phyloP scores from a whole-genome alignment of 2,113 vertebrate genomes.

The Apodemus sylvaticus region DNA sequence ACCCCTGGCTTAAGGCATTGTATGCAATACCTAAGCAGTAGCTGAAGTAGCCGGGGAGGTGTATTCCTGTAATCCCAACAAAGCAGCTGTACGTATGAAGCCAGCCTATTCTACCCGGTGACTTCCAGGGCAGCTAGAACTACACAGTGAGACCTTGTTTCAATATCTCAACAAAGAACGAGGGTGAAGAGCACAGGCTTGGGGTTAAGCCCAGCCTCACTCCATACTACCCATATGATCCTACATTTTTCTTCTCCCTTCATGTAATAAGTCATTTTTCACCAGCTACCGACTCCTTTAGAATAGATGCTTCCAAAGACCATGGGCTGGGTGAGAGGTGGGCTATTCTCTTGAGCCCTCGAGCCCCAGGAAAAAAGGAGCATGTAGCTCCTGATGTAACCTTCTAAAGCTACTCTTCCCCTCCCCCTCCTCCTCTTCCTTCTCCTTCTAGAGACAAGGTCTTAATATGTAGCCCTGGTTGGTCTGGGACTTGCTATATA shows the following conservation, averaged over 20 bases:
- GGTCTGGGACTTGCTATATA: background rate
- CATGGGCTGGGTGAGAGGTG: fast-evolving
- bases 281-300: background rate
- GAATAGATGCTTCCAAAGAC: background rate
- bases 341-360: background rate
- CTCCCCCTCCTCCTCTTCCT: background rate
- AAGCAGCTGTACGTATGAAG: background rate
- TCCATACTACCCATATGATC: background rate
- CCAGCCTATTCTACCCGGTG: background rate
- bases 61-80: background rate
- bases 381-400: background rate
- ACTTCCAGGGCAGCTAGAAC: background rate
- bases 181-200: background rate
- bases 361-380: background rate
- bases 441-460: background rate
- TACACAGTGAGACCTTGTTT: background rate
- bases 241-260: background rate
- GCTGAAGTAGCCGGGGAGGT: background rate
- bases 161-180: no score
- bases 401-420: background rate
- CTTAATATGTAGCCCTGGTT: background rate
- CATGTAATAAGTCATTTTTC: background rate
- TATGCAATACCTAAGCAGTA: background rate
- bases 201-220: background rate
- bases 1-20: background rate